These are phyloP conservation scores for Eledona agricola DNA, from an alignment of 2,888 invertebrate species.

Conservation along the genomic window DNA sequence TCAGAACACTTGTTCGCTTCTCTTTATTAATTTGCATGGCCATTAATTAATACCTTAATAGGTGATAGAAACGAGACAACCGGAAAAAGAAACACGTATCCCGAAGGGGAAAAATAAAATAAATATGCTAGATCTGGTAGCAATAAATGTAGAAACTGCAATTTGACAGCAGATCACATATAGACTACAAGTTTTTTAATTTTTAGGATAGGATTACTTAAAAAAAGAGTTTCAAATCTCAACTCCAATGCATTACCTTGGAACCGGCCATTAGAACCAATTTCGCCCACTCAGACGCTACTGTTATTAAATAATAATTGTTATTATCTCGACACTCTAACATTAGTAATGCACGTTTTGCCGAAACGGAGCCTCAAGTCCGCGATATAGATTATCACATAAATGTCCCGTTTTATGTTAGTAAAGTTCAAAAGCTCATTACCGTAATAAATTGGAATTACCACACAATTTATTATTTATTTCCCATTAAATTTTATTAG, in stretches of 20 bases:
- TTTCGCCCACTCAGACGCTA: slow-evolving; percentile 14
- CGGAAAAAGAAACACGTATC: too few species aligned
- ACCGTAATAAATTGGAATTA: slow-evolving; percentile 26
- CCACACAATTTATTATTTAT: slow-evolving; percentile 17
- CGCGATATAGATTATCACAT: slow-evolving; percentile 4
- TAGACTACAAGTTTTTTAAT: too few species aligned
- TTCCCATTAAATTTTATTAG: slow-evolving; percentile 23
- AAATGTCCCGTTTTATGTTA: slow-evolving; percentile 11
- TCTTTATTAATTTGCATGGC: too few species aligned
- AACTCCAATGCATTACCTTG: slow-evolving; percentile 15
- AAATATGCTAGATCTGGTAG: too few species aligned
- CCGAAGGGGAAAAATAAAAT: too few species aligned
- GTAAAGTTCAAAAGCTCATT: slow-evolving; percentile 25
- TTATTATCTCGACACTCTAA: slow-evolving; percentile 12
- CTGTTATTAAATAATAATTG: slow-evolving; percentile 14
- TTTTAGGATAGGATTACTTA: too few species aligned
- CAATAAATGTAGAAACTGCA: too few species aligned
- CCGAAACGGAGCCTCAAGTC: slow-evolving; percentile 6
- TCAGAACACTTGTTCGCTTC: too few species aligned
- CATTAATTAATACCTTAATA: too few species aligned
- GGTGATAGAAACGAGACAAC: too few species aligned
- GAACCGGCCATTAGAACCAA: slow-evolving; percentile 18
- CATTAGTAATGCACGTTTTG: not conserved
- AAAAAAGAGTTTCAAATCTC: too few species aligned
- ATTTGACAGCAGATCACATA: too few species aligned